Conservation (phyloP, 2,113 vertebrate species). For the Taxidea taxus region DNA sequence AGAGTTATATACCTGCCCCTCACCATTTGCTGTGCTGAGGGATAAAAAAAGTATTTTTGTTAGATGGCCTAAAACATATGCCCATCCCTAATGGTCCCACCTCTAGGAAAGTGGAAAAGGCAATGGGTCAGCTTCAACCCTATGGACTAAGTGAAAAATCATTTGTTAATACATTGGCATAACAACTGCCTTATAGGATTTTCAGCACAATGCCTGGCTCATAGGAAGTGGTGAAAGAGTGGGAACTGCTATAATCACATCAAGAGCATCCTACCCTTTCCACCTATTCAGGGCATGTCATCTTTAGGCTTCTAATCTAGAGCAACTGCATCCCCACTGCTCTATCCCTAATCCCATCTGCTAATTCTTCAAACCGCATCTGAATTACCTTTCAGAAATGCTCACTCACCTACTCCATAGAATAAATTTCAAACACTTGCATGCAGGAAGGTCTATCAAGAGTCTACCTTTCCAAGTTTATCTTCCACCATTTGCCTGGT, state of each 20-base stretch:
- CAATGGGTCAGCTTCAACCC: not conserved
- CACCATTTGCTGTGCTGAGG: not conserved
- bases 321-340: not conserved
- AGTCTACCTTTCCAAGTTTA: not conserved
- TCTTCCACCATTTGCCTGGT: not conserved
- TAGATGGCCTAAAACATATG: not conserved
- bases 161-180: not conserved
- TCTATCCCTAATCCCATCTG: not conserved
- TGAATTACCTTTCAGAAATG: slow-evolving; percentile 2
- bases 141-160: not conserved
- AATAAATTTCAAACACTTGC: not conserved
- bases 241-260: not conserved
- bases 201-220: not conserved
- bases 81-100: not conserved
- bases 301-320: not conserved
- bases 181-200: not conserved
- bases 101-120: not conserved
- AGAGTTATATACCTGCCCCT: not conserved
- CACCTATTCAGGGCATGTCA: not conserved
- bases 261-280: not conserved
- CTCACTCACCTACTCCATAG: not conserved
- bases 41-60: not conserved
- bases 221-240: not conserved
- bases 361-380: not conserved
- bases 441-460: not conserved